phyloP scores from a whole-genome alignment of 1,140 invertebrate species.

The Formica selysi region DNA sequence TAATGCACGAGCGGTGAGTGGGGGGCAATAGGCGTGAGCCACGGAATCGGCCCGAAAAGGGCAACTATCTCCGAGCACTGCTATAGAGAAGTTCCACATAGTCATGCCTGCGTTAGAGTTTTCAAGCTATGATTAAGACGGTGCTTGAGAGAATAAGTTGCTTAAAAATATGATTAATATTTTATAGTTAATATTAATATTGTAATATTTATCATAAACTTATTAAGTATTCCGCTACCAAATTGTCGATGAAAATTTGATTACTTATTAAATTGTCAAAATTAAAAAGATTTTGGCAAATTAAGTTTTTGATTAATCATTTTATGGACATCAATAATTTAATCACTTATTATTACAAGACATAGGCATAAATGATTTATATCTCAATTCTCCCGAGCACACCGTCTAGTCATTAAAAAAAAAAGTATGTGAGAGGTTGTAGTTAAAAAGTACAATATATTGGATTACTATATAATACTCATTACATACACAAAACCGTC shows the following conservation, averaged over 20 bases:
- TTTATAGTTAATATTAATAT: background rate
- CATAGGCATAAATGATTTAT: background rate
- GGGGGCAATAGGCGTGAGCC: too few species aligned
- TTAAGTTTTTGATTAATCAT: background rate
- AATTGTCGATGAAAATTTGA: background rate
- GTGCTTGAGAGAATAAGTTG: slow-evolving; percentile 46
- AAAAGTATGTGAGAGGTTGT: slow-evolving; percentile 44
- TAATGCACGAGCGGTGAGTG: too few species aligned
- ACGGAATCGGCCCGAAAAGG: too few species aligned
- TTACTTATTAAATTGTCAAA: background rate
- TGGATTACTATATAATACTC: slow-evolving; percentile 37
- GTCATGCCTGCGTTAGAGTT: slow-evolving; percentile 72
- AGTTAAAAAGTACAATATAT: slow-evolving; percentile 31
- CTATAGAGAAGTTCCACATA: slow-evolving; percentile 68
- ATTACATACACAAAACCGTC: slow-evolving; percentile 49
- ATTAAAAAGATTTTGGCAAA: background rate
- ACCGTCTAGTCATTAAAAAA: slow-evolving; percentile 35
- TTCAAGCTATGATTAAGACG: slow-evolving; percentile 47
- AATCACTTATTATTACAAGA: background rate
- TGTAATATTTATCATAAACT: slow-evolving; percentile 3
- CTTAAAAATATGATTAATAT: background rate
- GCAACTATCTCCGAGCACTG: too few species aligned
- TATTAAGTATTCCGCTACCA: background rate
- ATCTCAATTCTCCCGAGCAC: slow-evolving; percentile 44
- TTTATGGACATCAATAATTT: background rate